phyloP scores from a whole-genome alignment of 2,113 vertebrate species.

The cattle (Bos taurus) region ARS-UCD2.0 NC_037344.1:23485501-23486000 shows the following conservation, averaged over 20 bases:
- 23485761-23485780: neutral
- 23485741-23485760: neutral
- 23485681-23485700: neutral
- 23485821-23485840: neutral
- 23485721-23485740: neutral
- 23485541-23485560: neutral
- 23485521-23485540: neutral
- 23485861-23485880: neutral
- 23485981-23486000: neutral
- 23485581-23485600: neutral
- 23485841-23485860: neutral
- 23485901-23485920: neutral
- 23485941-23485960: neutral
- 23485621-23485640: accelerated
- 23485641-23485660: neutral
- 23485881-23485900: neutral
- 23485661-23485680: neutral
- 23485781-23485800: neutral
- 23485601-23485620: neutral
- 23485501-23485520: neutral
- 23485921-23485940: neutral
- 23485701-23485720: neutral
- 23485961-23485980: neutral
- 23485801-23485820: neutral
- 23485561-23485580: neutral